Evolutionary conservation across 2,797 vertebrate genomes (phyloP).

Genomic region (Siniperca undulata): DNA sequence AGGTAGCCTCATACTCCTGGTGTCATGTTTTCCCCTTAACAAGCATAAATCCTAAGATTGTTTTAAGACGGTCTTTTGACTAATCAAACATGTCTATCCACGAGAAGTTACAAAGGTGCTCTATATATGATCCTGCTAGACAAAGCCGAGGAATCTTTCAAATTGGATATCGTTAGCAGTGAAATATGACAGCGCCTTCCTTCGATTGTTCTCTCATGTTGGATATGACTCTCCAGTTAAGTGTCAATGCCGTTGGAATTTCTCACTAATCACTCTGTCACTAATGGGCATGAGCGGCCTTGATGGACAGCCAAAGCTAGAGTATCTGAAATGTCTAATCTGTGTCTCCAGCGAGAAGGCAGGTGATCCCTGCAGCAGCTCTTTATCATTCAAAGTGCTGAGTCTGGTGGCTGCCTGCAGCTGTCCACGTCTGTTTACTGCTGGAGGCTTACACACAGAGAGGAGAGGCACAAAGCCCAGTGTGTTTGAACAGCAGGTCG

Average conservation of each 20-base stretch:
- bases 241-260: conserved; percentile 44
- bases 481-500: conserved; percentile 67
- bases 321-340: conserved; percentile 67
- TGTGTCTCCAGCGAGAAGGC: conserved; percentile 58
- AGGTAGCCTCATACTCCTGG: not conserved
- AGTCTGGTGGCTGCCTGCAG: conserved; percentile 67
- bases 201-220: conserved; percentile 32
- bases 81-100: conserved; percentile 13
- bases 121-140: conserved; percentile 5
- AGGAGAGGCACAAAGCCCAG: conserved; percentile 39
- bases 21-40: conserved; percentile 31
- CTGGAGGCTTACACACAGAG: conserved; percentile 46
- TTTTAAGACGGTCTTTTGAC: conserved; percentile 24
- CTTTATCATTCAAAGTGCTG: conserved; percentile 72
- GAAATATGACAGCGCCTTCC: conserved; percentile 37
- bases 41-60: conserved; percentile 32
- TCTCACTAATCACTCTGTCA: conserved; percentile 64
- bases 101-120: not conserved
- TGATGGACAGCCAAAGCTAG: conserved; percentile 58
- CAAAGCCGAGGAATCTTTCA: conserved; percentile 27
- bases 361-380: conserved; percentile 70
- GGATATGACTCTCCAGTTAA: conserved; percentile 19
- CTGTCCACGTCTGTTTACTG: conserved; percentile 68
- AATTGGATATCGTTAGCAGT: conserved; percentile 41
- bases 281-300: conserved; percentile 46